Evolutionary conservation across 2,888 invertebrate genomes (phyloP).

Genomic region (Digitonthophagus gazella): DNA sequence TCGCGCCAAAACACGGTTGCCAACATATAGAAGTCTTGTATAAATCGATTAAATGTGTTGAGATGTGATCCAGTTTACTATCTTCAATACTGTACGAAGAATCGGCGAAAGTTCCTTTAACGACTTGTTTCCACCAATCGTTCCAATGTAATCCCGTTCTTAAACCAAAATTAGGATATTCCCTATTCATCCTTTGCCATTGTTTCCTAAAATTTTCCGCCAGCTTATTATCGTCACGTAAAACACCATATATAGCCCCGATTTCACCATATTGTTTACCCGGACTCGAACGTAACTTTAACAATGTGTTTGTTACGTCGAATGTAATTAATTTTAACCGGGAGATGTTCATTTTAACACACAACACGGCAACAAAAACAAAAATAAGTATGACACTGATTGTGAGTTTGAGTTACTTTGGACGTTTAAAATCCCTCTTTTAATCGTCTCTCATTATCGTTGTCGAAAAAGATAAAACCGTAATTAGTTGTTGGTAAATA

Average conservation of each 20-base stretch:
- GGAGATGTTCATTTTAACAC: slow-evolving; percentile 49
- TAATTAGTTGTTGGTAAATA: too few species aligned
- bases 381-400: background rate
- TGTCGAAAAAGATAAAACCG: background rate
- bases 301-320: slow-evolving; percentile 83
- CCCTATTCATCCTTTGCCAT: slow-evolving; percentile 62
- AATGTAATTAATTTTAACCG: slow-evolving; percentile 73
- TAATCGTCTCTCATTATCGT: background rate
- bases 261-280: slow-evolving; percentile 72
- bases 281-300: slow-evolving; percentile 69
- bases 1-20: slow-evolving; percentile 65
- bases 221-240: slow-evolving; percentile 59
- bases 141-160: slow-evolving; percentile 68
- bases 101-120: slow-evolving; percentile 63
- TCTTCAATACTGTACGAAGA: slow-evolving; percentile 49
- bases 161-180: slow-evolving; percentile 81
- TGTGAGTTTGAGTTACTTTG: background rate
- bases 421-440: background rate
- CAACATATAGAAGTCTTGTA: slow-evolving; percentile 74
- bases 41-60: slow-evolving; percentile 63
- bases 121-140: slow-evolving; percentile 78
- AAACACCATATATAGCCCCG: slow-evolving; percentile 67
- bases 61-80: slow-evolving; percentile 54
- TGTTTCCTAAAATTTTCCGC: slow-evolving; percentile 63
- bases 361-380: background rate